These are phyloP conservation scores for Brachyptera putata DNA, from an alignment of 2,888 invertebrate genomes.

Conservation along the genomic window DNA sequence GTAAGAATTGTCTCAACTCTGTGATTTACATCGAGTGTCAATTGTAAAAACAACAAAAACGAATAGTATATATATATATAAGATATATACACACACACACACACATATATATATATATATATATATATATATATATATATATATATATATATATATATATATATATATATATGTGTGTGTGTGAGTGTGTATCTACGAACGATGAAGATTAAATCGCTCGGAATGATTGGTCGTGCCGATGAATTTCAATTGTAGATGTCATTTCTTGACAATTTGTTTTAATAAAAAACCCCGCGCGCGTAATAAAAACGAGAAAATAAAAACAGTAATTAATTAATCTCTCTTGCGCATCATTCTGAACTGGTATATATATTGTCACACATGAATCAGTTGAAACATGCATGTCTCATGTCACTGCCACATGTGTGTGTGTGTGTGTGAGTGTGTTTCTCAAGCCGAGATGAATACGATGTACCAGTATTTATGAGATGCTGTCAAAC, in stretches of 20 bases:
- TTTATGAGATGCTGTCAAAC: conserved; percentile 26
- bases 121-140: too few species aligned
- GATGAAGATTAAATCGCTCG: conserved; percentile 17
- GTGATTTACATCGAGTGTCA: conserved; percentile 10
- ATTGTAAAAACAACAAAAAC: too few species aligned
- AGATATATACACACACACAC: too few species aligned
- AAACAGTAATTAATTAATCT: conserved; percentile 28
- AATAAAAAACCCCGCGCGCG: not conserved
- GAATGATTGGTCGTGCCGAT: conserved; percentile 2
- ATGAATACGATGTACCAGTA: conserved; percentile 19
- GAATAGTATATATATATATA: too few species aligned
- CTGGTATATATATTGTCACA: conserved; percentile 17
- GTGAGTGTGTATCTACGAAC: too few species aligned
- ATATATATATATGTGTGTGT: too few species aligned
- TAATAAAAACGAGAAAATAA: not conserved
- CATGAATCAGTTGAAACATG: conserved; percentile 31
- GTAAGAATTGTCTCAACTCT: conserved; percentile 4
- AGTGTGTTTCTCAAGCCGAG: too few species aligned
- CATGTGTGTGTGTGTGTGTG: too few species aligned
- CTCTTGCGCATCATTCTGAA: conserved; percentile 11
- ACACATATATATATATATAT: too few species aligned
- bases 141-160: too few species aligned
- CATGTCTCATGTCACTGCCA: conserved; percentile 11
- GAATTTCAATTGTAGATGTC: conserved; percentile 19
- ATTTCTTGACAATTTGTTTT: conserved; percentile 21